These are phyloP conservation scores for Harmothoe impar DNA, from an alignment of 2,888 invertebrate species.

Conservation along the genomic window DNA sequence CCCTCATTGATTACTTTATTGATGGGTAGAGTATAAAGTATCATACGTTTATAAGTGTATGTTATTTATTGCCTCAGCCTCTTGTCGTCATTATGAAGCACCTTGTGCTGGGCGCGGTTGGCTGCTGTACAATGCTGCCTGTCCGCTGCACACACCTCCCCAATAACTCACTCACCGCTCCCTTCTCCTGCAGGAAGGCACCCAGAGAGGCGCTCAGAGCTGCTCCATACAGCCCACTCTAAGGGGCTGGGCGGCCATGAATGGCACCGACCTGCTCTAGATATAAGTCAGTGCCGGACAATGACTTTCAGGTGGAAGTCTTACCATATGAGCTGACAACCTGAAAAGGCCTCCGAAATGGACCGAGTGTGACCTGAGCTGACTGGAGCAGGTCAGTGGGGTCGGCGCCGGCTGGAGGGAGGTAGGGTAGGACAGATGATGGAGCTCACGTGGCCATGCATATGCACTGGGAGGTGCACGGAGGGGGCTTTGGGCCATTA, in stretches of 20 bases:
- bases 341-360: background rate
- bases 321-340: background rate
- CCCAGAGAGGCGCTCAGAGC: background rate
- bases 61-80: background rate
- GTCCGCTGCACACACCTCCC: background rate
- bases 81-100: background rate
- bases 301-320: background rate
- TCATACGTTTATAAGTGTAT: background rate
- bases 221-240: background rate
- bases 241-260: background rate
- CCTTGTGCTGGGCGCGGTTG: background rate
- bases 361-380: background rate
- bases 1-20: too few relatives aligned
- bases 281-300: background rate
- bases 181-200: background rate
- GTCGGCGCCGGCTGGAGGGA: background rate
- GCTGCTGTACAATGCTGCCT: background rate
- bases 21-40: too few relatives aligned
- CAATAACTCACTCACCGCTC: background rate
- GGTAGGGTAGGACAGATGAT: too few relatives aligned
- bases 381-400: conserved; percentile 20
- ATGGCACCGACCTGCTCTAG: conserved; percentile 9
- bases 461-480: background rate
- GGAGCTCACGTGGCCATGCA: background rate
- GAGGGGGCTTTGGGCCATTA: background rate